Evolutionary conservation across 1,140 invertebrate genomes (phyloP), one percentile per base, ranked within the genome.

Genomic region (Ceratosolen fusciceps): DNA sequence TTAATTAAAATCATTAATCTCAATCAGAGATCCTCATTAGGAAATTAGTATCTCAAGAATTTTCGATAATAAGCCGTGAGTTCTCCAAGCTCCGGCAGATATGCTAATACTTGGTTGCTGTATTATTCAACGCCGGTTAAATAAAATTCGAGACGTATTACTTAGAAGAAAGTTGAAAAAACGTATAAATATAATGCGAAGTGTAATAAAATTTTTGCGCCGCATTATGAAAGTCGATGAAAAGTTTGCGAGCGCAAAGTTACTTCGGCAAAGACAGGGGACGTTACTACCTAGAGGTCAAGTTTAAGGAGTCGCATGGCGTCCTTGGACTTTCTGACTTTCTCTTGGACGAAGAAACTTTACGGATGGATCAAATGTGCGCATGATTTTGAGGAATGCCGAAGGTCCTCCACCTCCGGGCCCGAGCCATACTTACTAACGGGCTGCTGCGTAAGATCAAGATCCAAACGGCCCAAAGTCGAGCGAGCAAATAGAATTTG

Each of bases 301-400:
- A 80, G 79, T 80, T 80, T 80, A 76, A 80, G 68, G 68, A 80
- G 79, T 73, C 29, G 67, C 68, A 34, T 39, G 52, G 62, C 72
- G 78, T 79, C 60, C 71, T 79, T 80, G 72, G 52, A 58, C 72
- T 74, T 67, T 31, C 58, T 39, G 52, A 58, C 72, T 74, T 67
- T 31, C 58, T 39, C 39, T 72, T 56, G n/a, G n/a, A 37, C 54
- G 43, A 58, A 14, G 43, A 74, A 79, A 79, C 77, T 79, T 79
- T 79, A 67, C 56, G 70, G 54, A 52, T 34, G 67, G 71, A 74
- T 79, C 60, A 56, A 79, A 78, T 65, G 49, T 54, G 37, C 54
- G 34, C 43, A 62, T 10, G 29, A 39, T 31, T 65, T 24, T 34
- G 21, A 7, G 43, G 54, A 5, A 77, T 39, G 34, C 34, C 65